Evolutionary conservation across 2,113 vertebrate genomes (phyloP).

Genomic region (Todiramphus saurophagus): DNA sequence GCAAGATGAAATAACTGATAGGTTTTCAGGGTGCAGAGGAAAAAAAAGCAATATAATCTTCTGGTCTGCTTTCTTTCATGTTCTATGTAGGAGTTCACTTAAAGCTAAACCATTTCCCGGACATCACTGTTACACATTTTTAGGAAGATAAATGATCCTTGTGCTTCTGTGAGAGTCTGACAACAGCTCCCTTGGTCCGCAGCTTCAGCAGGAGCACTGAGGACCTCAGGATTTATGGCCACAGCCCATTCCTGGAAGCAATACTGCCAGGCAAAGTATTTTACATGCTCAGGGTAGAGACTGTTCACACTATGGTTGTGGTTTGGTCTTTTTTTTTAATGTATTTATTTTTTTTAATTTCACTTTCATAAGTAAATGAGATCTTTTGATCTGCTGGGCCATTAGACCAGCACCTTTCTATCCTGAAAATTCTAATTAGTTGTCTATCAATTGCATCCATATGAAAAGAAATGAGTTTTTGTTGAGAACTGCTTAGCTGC

Average conservation of each 20-base stretch:
- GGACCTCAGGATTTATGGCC: not conserved
- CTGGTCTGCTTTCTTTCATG: not conserved
- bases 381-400: not conserved
- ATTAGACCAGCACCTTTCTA: not conserved
- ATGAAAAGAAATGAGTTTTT: not conserved
- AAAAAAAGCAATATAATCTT: not conserved
- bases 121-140: not conserved
- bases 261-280: not conserved
- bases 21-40: not conserved
- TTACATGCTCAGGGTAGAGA: not conserved
- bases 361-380: not conserved
- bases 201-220: not conserved
- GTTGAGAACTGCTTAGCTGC: not conserved
- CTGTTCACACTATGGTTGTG: not conserved
- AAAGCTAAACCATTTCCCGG: not conserved
- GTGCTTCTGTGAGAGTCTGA: not conserved
- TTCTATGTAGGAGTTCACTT: not conserved
- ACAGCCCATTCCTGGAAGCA: fast-evolving
- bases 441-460: not conserved
- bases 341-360: not conserved
- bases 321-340: not conserved
- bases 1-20: not conserved
- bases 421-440: not conserved
- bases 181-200: not conserved
- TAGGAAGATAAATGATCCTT: not conserved